phyloP scores from a whole-genome alignment of 2,888 invertebrate genomes.

The Trichogramma dendrolimi region DNA sequence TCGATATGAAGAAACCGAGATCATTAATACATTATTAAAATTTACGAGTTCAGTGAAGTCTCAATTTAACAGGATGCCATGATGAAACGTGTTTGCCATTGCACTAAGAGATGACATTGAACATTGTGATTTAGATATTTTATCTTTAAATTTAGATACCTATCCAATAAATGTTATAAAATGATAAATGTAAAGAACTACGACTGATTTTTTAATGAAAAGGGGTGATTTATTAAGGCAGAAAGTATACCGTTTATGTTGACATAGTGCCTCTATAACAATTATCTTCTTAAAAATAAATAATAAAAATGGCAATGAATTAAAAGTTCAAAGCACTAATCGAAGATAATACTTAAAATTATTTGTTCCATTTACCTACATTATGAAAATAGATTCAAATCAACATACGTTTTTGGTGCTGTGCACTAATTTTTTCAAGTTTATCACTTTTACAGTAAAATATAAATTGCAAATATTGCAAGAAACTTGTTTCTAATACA shows the following conservation, averaged over 20 bases:
- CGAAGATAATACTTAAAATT: neutral
- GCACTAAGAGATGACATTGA: constrained; percentile 31
- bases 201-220: constrained; percentile 41
- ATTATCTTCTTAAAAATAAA: constrained; percentile 10
- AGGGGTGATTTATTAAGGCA: constrained; percentile 10
- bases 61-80: too few species aligned
- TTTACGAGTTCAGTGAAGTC: too few species aligned
- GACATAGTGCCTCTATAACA: constrained; percentile 32
- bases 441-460: too few species aligned
- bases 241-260: constrained; percentile 23
- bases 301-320: constrained; percentile 11
- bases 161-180: constrained; percentile 46
- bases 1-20: too few species aligned
- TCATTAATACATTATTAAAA: too few species aligned
- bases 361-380: neutral
- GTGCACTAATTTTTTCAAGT: too few species aligned
- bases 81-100: constrained; percentile 27
- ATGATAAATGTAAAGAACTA: constrained; percentile 36
- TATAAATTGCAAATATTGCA: too few species aligned
- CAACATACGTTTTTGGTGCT: too few species aligned
- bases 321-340: constrained; percentile 2
- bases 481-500: too few species aligned
- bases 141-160: constrained; percentile 46
- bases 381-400: too few species aligned
- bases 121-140: constrained; percentile 50